Base-by-base conservation (phyloP, 2,113 vertebrate genomes). In the Forbesichthys papilliferus region DNA sequence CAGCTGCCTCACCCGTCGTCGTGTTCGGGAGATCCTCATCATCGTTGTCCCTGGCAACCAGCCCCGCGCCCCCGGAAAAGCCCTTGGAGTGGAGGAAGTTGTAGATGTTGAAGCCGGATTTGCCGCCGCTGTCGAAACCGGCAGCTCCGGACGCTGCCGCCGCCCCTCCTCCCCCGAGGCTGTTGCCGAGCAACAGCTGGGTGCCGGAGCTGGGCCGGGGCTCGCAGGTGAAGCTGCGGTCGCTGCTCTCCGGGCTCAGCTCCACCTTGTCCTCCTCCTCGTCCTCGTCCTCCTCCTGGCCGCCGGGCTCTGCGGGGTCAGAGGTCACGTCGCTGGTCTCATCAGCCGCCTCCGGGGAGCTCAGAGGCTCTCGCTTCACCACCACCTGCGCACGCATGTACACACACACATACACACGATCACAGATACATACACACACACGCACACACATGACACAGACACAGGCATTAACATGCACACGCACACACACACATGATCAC, bases 221-320 rank as follows among this genome's bases (percentile, higher is more conserved):
- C 62, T 98, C 96, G 7, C 84, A 84, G 0, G 94, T 95, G 73
- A 96, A 96, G 84, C 96, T 98, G 13, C 95, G 95, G 51, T 99
- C 97, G 0, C 98, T 98, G 87, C 96, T 96, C 76, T 97, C 95
- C 0, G 98, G 96, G 80, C 98, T 99, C 81, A 97, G 93, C 81
- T 98, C 96, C 48, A 96, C 95, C 84, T 99, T 98, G 83, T 97
- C 96, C 0, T 94, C 93, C 56, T 95, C 94, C 56, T 95, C 94
- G 82, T 97, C 96, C 0, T 94, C 93, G 53, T 95, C 94, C 56
- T 95, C 94, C 78, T 96, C 97, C 48, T 48, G 82, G n/a, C 85
- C 69, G 11, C 76, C 81, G 0, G 82, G 82, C 69, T 85, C 89
- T 1, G 90, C 82, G 0, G 93, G 96, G 72, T 98, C 95, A 0